Percentiles rank a stretch among this genome's conserved stretches.
phyloP scores from a whole-genome alignment of 2,113 vertebrate species.

The Mustela nigripes region DNA sequence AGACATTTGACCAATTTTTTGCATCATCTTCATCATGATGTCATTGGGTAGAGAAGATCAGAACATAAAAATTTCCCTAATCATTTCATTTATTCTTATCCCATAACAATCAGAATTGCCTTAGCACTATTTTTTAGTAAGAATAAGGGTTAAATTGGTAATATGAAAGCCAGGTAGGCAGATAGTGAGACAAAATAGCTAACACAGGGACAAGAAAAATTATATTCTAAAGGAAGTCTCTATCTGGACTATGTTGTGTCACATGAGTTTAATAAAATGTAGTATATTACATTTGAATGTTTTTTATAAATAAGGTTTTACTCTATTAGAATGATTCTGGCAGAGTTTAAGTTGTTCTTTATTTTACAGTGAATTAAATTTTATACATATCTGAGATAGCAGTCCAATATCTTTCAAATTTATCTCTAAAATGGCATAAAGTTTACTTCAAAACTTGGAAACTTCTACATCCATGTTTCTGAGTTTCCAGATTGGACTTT shows the following conservation, averaged over 20 bases:
- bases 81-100: neutral
- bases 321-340: neutral
- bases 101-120: neutral
- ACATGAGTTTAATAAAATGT: conserved; percentile 36
- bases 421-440: conserved; percentile 45
- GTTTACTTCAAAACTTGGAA: conserved; percentile 4
- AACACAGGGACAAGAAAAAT: neutral
- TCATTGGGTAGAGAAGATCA: conserved; percentile 36
- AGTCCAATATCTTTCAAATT: neutral
- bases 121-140: neutral
- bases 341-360: neutral
- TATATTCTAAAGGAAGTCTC: neutral
- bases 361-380: neutral
- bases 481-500: neutral
- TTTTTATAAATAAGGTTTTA: neutral
- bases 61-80: neutral
- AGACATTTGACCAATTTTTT: neutral
- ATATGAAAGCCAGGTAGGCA: neutral
- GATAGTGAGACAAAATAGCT: neutral
- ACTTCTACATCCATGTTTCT: neutral
- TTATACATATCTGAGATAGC: neutral
- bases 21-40: neutral
- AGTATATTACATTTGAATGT: neutral
- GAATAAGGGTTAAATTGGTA: neutral
- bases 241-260: neutral